Evolutionary conservation across 37 sponge, comb jelly and placozoan genomes (phyloP).

Genomic region (Mnemiopsis leidyi): DNA sequence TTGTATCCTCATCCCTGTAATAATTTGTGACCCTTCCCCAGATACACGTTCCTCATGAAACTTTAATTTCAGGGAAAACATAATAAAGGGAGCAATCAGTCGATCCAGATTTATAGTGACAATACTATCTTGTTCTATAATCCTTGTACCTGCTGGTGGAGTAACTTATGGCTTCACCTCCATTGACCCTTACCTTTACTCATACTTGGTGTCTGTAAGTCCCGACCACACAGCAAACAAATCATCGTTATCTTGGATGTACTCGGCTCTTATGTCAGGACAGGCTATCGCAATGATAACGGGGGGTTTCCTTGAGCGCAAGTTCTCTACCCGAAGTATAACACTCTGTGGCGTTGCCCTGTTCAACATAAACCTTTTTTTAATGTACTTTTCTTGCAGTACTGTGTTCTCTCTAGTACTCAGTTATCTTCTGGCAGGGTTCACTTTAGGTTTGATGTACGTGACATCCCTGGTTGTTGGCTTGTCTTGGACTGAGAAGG

Average conservation of each 20-base stretch:
- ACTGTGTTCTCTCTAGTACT: neutral
- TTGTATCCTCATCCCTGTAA: no score
- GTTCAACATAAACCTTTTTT: neutral
- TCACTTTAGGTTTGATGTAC: constrained; percentile 18
- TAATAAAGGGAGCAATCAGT: neutral
- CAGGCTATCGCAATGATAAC: constrained; percentile 37
- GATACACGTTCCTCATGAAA: no score
- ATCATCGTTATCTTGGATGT: neutral
- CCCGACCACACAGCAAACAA: neutral
- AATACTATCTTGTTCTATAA: neutral
- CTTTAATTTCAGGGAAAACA: neutral
- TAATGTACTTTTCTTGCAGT: neutral
- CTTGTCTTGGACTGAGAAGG: constrained; percentile 8
- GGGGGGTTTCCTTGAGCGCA: neutral
- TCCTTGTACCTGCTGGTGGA: constrained; percentile 22
- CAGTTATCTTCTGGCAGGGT: neutral
- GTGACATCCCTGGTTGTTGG: neutral
- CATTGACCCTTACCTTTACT: constrained; percentile 5
- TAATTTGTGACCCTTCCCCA: no score
- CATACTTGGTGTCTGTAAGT: neutral
- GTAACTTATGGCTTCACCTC: constrained; percentile 5
- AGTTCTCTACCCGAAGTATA: neutral
- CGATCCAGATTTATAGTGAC: neutral
- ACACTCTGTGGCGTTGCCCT: neutral
- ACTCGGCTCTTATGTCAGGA: constrained; percentile 44